Evolutionary conservation across 92 coral and sea anemone genomes (phyloP).

Genomic region (Phenganax marumi): DNA sequence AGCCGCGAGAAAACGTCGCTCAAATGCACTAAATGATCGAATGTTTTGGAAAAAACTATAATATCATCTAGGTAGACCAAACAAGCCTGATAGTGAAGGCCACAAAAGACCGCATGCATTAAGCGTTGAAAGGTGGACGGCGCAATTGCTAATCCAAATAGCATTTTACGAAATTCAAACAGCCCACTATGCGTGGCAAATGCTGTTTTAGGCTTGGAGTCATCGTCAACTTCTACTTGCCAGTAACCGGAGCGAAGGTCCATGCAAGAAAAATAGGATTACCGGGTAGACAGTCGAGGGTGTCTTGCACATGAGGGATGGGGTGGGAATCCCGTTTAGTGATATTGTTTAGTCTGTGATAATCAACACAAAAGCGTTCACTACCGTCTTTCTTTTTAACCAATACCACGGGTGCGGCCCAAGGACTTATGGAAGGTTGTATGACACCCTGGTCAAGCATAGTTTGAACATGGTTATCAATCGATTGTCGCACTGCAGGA

Average conservation of each 20-base stretch:
- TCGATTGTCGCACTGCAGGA: conserved; percentile 1
- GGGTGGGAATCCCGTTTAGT: conserved; percentile 18
- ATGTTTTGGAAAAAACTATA: conserved; percentile 37
- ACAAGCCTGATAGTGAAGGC: conserved; percentile 41
- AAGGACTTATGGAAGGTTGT: conserved; percentile 28
- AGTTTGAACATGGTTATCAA: conserved; percentile 13
- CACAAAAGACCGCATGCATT: conserved; percentile 52
- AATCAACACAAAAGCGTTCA: conserved; percentile 16
- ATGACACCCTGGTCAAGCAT: conserved; percentile 41
- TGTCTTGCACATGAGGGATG: conserved; percentile 31
- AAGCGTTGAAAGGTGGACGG: conserved; percentile 62
- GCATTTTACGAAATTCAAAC: conserved; percentile 46
- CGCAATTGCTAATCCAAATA: conserved; percentile 53
- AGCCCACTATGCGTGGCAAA: conserved; percentile 62
- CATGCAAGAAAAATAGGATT: conserved; percentile 12
- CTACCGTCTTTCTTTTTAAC: conserved; percentile 17
- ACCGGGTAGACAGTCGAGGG: conserved; percentile 8
- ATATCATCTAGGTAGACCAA: conserved; percentile 48
- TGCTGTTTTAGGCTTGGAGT: conserved; percentile 61
- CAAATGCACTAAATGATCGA: conserved; percentile 44
- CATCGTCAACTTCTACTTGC: conserved; percentile 55
- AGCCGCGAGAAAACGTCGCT: conserved; percentile 52
- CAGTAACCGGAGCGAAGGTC: conserved; percentile 57
- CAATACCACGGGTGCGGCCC: conserved; percentile 21
- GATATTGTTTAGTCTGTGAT: neutral